A percentile compares a stretch with the other conserved stretches of the same genome.
phyloP scores from a whole-genome alignment of 2,113 vertebrate genomes.

The Malurus cyaneus region DNA sequence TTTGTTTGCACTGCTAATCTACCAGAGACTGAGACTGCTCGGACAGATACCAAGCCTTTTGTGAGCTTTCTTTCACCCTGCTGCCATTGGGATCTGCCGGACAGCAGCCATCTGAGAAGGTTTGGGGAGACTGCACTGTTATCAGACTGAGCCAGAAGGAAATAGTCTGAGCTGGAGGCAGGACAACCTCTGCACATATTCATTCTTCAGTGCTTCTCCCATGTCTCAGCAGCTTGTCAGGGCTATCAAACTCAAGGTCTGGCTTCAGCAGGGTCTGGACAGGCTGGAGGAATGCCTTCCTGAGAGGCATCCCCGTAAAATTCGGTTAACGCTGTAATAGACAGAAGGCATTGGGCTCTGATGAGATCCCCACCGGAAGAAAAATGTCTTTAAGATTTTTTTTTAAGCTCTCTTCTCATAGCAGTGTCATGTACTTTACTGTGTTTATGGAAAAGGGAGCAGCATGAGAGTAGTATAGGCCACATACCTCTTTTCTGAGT shows the following conservation, averaged over 20 bases:
- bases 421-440: neutral
- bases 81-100: conserved; percentile 26
- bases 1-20: conserved; percentile 66
- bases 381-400: neutral
- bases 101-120: conserved; percentile 40
- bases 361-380: neutral
- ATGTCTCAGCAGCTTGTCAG: neutral
- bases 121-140: neutral
- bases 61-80: conserved; percentile 15
- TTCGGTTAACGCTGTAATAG: neutral
- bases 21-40: conserved; percentile 28
- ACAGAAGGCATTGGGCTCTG: neutral
- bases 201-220: neutral
- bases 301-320: neutral
- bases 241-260: neutral
- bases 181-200: neutral
- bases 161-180: conserved; percentile 15
- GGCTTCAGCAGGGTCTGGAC: neutral
- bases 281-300: neutral
- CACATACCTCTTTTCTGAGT: neutral
- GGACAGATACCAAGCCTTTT: neutral
- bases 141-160: conserved; percentile 55
- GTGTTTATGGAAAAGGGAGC: neutral
- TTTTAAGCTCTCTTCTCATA: neutral
- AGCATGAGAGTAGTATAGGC: neutral